Base-by-base conservation (phyloP, 2,888 invertebrate species). In the Cheilosia grossa region DNA sequence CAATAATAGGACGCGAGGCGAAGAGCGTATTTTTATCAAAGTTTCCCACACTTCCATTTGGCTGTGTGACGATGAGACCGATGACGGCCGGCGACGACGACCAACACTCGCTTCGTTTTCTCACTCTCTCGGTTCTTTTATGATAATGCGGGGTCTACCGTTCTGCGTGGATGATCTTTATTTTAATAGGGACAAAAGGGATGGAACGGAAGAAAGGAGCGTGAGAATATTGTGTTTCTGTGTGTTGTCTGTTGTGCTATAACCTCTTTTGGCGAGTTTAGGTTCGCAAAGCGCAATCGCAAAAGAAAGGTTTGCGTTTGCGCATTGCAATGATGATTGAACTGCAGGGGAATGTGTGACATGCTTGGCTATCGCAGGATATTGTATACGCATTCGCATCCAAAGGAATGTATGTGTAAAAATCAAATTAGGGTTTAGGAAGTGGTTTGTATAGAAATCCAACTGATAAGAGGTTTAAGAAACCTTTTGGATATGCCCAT, bases 91-190 rank as follows among this genome's bases (percentile, higher is more conserved):
- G 49, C 61, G 51, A 63, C 44, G 42, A 53, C 67, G 67, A 59
- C 59, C 59, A 51, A 40, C 59, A 72, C 66, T 66, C 77, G 49
- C 44, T 78, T 82, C 72, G 19, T 72, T 82, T 78, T 78, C 78
- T 82, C 72, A 61, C 82, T 82, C 82, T 78, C 72, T 72, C 42
- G 59, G 61, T 72, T 77, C 77, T 47, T 64, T 72, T 78, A 82
- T 82, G 66, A 78, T 63, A 69, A 74, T 72, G 72, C 77, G 72
- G 77, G 82, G 72, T 72, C 54, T 47, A 72, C 66, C 61, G 82
- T 82, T 82, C 82, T 78, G 82, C 78, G 82, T 82, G 72, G 82
- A 67, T 82, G 82, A 82, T 82, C 77, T 66, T 56, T 61, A 72
- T 59, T 66, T 82, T 70, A 61, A 19, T 78, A 47, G 72, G 77